Base-by-base conservation (phyloP, 2,888 invertebrate genomes). In the Didymodactylos carnosus region DNA sequence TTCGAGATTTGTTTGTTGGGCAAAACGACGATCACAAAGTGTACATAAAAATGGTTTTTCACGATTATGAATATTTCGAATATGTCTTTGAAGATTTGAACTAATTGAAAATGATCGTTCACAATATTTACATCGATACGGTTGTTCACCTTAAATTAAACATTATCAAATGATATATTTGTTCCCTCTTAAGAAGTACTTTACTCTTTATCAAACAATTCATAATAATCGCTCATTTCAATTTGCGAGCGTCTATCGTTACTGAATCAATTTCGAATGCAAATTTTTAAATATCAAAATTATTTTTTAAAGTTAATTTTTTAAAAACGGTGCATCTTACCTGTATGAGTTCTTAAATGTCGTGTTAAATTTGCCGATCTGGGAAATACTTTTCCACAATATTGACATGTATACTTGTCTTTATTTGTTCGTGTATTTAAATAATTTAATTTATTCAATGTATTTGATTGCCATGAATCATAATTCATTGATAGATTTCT, bases 41-140 rank as follows among this genome's bases (percentile, higher is more conserved):
- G 39, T 27, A 70, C 75, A 75, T 39, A 39, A 35, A 69, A 75
- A 75, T 25, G 72, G 72, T 40, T 75, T 75, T 70, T 75, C 75
- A 72, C 72, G 41, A 40, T 75, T 94, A 85, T 97, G 97, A 76
- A 97, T 98, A 82, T 98, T 98, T 73, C 97, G 87, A 5, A 98
- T 94, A 84, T 97, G 97, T 19, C 97, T 87, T 83, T 95, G 94
- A 76, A 98, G 86, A 82, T 97, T 97, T 72, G 94, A 94, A 0
- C 94, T 94, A 79, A 98, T 98, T 78, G 93, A 94, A 85, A 98
- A 98, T n/a, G 93, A 92, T 3, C 97, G 87, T 82, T 97, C 75
- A 40, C 75, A 75, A 71, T 69, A 72, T 46, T 43, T 91, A 84
- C 98, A 98, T 75, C 81, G 81, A 77, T 84, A 84, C 1, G 83